Conservation (phyloP, 1,140 invertebrate species). For the Neodiprion pinetum region DNA sequence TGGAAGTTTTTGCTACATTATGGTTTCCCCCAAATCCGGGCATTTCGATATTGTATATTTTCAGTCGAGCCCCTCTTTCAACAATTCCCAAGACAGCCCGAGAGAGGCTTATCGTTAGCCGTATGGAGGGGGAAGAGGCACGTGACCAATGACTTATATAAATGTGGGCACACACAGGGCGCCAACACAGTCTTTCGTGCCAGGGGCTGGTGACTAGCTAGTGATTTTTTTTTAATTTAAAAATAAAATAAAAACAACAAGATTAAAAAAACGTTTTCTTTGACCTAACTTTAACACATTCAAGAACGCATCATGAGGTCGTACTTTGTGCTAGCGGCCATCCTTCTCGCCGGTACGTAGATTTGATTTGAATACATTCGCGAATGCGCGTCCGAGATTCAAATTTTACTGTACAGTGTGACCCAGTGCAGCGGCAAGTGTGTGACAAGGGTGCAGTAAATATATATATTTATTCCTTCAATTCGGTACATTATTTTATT, state of each 20-base stretch:
- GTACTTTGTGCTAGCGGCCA: slow-evolving; percentile 56
- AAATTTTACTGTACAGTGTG: slow-evolving; percentile 5
- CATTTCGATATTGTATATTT: slow-evolving; percentile 26
- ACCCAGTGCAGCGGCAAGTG: slow-evolving; percentile 5
- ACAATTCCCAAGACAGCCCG: slow-evolving; percentile 16
- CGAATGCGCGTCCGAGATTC: too few relatives aligned
- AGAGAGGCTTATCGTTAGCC: slow-evolving; percentile 13
- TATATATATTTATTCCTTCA: too few relatives aligned
- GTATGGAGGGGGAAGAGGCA: slow-evolving; percentile 46
- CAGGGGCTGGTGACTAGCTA: slow-evolving; percentile 30
- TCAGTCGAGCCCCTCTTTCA: slow-evolving; percentile 23
- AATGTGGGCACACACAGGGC: slow-evolving; percentile 55
- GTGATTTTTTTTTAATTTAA: neutral
- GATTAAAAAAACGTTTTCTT: neutral
- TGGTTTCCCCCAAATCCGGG: neutral
- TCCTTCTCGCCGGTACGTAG: slow-evolving; percentile 61
- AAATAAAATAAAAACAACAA: neutral
- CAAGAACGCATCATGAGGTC: slow-evolving; percentile 49
- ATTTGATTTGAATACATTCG: neutral
- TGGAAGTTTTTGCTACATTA: too few relatives aligned
- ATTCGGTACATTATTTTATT: too few relatives aligned
- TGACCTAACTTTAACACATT: neutral
- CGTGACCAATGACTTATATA: slow-evolving; percentile 62
- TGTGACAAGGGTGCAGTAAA: neutral
- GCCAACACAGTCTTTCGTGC: slow-evolving; percentile 57